Percentiles rank a stretch among this genome's conserved stretches.
Evolutionary conservation across 2,888 invertebrate genomes (phyloP).

Genomic region (Drosophila stalkeri): DNA sequence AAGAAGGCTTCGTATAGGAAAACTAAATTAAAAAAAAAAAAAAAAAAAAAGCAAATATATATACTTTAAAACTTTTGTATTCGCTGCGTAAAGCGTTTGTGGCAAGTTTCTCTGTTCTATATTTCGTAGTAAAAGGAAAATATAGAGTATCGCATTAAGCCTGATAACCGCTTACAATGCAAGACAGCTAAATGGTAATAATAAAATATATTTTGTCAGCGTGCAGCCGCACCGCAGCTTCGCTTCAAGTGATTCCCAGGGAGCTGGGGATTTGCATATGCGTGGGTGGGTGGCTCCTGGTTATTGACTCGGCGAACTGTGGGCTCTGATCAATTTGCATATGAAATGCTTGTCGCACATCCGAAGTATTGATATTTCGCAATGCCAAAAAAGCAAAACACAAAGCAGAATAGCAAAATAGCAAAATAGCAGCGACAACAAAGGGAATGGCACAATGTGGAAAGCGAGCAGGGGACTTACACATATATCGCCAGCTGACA

Average conservation of each 20-base stretch:
- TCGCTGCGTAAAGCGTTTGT: too few species aligned
- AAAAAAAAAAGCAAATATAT: too few species aligned
- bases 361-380: slow-evolving; percentile 54
- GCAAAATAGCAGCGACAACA: slow-evolving; percentile 52
- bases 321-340: slow-evolving; percentile 69
- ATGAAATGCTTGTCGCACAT: slow-evolving; percentile 59
- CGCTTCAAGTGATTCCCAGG: slow-evolving; percentile 12
- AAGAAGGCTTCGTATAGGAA: too few species aligned
- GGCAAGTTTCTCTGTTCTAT: too few species aligned
- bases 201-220: slow-evolving; percentile 5
- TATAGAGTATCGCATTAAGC: background rate
- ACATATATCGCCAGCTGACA: slow-evolving; percentile 64
- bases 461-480: slow-evolving; percentile 16
- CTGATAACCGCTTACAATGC: background rate
- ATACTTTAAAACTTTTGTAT: too few species aligned
- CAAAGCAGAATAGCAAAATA: slow-evolving; percentile 44
- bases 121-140: background rate
- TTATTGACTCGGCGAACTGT: slow-evolving; percentile 49
- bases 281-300: slow-evolving; percentile 33
- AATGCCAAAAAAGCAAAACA: slow-evolving; percentile 58
- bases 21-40: too few species aligned
- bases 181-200: slow-evolving; percentile 10
- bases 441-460: slow-evolving; percentile 53
- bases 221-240: background rate
- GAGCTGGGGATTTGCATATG: slow-evolving; percentile 50